Conservation (phyloP, 2,113 vertebrate species). For the Ptilonorhynchus violaceus region DNA sequence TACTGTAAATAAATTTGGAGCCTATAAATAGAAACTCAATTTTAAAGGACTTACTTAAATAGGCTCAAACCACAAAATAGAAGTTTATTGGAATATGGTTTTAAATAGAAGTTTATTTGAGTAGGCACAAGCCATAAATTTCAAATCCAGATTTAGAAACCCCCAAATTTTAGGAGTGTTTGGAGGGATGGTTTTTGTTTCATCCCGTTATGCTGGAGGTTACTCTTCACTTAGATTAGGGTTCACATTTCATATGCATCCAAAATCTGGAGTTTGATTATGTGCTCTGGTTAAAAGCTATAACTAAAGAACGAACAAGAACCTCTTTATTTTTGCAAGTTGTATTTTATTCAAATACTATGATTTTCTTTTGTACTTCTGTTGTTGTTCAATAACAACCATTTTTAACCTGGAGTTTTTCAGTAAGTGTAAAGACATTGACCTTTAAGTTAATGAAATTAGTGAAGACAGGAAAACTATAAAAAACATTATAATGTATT, state of each 20-base stretch:
- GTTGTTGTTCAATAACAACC: not conserved
- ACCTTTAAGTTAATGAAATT: not conserved
- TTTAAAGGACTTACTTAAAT: constrained; percentile 58
- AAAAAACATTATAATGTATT: not conserved
- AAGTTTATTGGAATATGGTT: constrained; percentile 42
- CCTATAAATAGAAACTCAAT: constrained; percentile 57
- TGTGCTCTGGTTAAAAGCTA: not conserved
- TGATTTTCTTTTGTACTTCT: not conserved
- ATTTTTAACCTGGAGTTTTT: not conserved
- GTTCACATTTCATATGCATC: not conserved
- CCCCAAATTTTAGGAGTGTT: constrained; percentile 13
- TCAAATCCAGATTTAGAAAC: constrained; percentile 50
- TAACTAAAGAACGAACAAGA: not conserved
- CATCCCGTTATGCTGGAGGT: not conserved
- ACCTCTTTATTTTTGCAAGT: not conserved
- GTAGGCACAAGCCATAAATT: constrained; percentile 16
- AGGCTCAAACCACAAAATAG: constrained; percentile 48
- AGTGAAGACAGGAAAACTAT: not conserved
- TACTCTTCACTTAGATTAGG: constrained; percentile 3
- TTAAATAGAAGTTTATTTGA: constrained; percentile 58
- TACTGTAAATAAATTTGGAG: constrained; percentile 42
- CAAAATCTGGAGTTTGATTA: not conserved
- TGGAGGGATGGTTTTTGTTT: constrained; percentile 27
- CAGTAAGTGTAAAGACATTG: not conserved
- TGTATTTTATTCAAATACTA: not conserved